Conservation (phyloP, 2,888 invertebrate genomes). For the Monochamus alternatus region DNA sequence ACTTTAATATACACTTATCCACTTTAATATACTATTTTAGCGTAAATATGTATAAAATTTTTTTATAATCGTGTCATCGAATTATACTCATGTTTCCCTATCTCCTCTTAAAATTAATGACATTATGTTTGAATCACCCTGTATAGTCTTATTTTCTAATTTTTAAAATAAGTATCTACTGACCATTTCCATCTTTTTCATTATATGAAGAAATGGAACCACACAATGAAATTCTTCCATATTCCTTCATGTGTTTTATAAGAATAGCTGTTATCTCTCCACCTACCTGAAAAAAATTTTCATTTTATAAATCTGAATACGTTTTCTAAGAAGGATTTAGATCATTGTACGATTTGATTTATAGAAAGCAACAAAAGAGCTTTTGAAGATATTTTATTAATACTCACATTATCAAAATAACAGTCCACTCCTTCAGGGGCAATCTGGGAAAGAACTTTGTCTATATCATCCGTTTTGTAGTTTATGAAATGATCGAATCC, state of each 20-base stretch:
- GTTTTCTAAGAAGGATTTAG: no score
- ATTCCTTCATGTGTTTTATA: slow-evolving; percentile 76
- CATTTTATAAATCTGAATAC: not conserved
- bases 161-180: not conserved
- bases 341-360: no score
- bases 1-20: no score
- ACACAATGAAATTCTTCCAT: slow-evolving; percentile 80
- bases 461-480: slow-evolving; percentile 77
- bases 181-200: slow-evolving; percentile 60
- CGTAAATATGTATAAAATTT: no score
- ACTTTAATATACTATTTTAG: no score
- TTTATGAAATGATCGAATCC: slow-evolving; percentile 81
- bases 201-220: slow-evolving; percentile 81
- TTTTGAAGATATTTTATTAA: no score
- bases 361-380: no score
- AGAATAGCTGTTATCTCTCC: slow-evolving; percentile 79
- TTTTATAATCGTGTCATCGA: no score
- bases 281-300: slow-evolving; percentile 73
- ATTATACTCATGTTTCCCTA: no score
- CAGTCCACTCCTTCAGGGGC: slow-evolving; percentile 82
- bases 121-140: no score
- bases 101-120: no score
- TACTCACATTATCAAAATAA: slow-evolving; percentile 83
- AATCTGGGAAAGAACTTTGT: slow-evolving; percentile 73
- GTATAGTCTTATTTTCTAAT: no score